Conservation (phyloP, 2,113 vertebrate species). For the Phalacrocorax aristotelis region DNA sequence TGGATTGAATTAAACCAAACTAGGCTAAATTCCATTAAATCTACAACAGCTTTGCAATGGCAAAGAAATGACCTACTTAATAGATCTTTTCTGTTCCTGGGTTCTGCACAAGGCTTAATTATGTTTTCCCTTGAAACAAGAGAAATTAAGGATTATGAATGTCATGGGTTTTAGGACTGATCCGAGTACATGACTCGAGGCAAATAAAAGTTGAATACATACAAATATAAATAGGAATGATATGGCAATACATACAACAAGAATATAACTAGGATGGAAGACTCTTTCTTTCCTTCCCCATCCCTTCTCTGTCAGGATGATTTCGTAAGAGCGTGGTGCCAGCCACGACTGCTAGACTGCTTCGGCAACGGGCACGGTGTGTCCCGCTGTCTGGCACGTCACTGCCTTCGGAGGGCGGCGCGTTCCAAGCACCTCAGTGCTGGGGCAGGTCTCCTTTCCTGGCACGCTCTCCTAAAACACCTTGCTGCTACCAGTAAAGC, state of each 20-base stretch:
- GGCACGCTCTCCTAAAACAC: background rate
- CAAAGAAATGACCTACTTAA: constrained; percentile 51
- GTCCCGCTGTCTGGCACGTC: background rate
- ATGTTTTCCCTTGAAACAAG: constrained; percentile 40
- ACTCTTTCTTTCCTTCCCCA: background rate
- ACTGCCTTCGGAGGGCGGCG: background rate
- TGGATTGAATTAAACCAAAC: constrained; percentile 55
- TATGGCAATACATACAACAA: background rate
- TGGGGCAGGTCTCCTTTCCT: background rate
- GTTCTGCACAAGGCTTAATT: constrained; percentile 56
- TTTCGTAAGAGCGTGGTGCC: background rate
- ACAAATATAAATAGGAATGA: background rate
- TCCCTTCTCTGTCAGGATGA: background rate
- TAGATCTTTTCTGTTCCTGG: constrained; percentile 33
- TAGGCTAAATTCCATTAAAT: constrained; percentile 54
- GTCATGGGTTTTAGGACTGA: background rate
- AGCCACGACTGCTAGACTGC: background rate
- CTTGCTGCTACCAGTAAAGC: background rate
- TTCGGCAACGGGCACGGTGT: background rate
- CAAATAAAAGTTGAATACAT: background rate
- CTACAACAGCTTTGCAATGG: constrained; percentile 35
- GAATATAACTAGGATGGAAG: background rate
- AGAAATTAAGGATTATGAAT: constrained; percentile 29
- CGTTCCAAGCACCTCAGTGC: accelerated
- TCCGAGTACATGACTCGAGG: background rate